Evolutionary conservation across 2,888 invertebrate species (phyloP), one percentile per base, ranked within the genome.

Genomic region (Dolichomitus sp.): DNA sequence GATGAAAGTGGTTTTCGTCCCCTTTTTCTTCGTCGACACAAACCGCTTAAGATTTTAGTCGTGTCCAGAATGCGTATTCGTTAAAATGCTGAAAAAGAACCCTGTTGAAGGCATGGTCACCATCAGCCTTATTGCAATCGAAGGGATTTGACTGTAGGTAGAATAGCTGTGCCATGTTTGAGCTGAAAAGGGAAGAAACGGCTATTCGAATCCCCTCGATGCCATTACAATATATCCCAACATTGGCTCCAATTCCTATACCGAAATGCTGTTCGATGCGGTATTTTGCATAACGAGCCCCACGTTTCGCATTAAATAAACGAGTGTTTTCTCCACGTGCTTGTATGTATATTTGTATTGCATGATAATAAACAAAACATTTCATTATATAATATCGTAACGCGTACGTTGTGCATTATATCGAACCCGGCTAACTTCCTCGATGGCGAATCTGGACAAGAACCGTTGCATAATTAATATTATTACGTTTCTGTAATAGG

Each of bases 261-360:
- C 5, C 33, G 48, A 45, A 75, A 66, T 54, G 37, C 48, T 37
- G 57, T 54, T 75, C 42, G 66, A 68, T 68, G 30, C 45, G 75
- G 37, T 40, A 59, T 66, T 76, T 66, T 76, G 66, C 68, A 76
- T 59, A 68, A 76, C 45, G 75, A 76, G 54, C 57, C 74, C 63
- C 74, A 11, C 52, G 65, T 68, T 68, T 59, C 66, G 75, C 57
- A 76, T 76, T 45, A 59, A 45, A 76, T 57, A 66, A 66, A 76
- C 66, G 57, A 66, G 66, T 48, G 48, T 68, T 66, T 76, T 59
- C 54, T 66, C 17, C 54, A 1, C 40, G n/a, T 17, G 11, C 23
- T 12, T 17, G 33, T 45, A 19, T 7, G n/a, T 27, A 27, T 30
- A 23, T 14, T 9, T 27, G 30, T 33, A 30, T 45, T 27, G 45